Percentiles rank a stretch among this genome's conserved stretches.
These are phyloP conservation scores for Scatophagus argus DNA, from an alignment of 2,113 vertebrate genomes.

Conservation along the genomic window DNA sequence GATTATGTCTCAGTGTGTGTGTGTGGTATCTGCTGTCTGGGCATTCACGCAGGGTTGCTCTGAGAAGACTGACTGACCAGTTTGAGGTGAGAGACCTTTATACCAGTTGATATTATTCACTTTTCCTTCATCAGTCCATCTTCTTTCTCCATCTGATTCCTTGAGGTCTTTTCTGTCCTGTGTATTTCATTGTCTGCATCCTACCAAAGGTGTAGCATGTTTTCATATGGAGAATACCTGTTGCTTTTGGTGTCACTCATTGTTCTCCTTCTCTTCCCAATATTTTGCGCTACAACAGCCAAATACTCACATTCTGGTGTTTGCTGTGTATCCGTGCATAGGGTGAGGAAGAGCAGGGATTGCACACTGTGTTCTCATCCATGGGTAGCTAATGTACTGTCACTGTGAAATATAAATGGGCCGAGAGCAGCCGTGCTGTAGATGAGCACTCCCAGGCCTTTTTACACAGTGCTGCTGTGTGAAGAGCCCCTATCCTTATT, in stretches of 20 bases:
- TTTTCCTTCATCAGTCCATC: neutral
- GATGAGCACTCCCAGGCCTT: conserved; percentile 72
- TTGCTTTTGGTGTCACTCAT: conserved; percentile 31
- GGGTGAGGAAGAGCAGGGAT: conserved; percentile 28
- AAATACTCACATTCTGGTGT: conserved; percentile 21
- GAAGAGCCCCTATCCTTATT: conserved; percentile 70
- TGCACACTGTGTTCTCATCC: conserved; percentile 62
- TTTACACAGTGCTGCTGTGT: conserved; percentile 61
- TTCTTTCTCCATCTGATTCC: neutral
- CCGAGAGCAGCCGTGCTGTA: conserved; percentile 64
- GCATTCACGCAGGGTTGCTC: conserved; percentile 37
- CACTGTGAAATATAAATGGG: conserved; percentile 76
- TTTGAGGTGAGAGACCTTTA: conserved; percentile 69
- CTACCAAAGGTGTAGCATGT: conserved; percentile 1
- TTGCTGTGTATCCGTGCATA: conserved; percentile 28
- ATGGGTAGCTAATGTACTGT: conserved; percentile 72
- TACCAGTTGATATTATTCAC: conserved; percentile 2
- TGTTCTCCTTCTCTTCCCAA: conserved; percentile 2
- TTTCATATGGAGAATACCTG: conserved; percentile 27
- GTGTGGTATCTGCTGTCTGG: conserved; percentile 33
- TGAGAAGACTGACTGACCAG: conserved; percentile 58
- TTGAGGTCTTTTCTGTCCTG: neutral
- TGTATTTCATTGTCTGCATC: conserved; percentile 15
- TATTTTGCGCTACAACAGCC: conserved; percentile 3
- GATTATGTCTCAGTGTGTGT: conserved; percentile 47